Evolutionary conservation across 2,888 invertebrate genomes (phyloP).

Genomic region (Saturnia pavonia): DNA sequence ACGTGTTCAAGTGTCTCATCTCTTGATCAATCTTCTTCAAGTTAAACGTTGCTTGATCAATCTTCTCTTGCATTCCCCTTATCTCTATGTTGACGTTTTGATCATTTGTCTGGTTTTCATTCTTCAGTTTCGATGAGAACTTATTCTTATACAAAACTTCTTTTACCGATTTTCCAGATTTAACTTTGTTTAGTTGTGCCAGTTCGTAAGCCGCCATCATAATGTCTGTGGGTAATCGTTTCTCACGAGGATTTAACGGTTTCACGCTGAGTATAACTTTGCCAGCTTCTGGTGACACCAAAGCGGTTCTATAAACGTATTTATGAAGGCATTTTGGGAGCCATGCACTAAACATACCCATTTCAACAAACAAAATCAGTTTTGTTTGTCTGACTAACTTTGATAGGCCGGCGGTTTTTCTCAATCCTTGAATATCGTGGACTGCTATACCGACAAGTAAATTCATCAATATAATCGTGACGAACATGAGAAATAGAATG

Average conservation of each 20-base stretch:
- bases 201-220: constrained; percentile 90
- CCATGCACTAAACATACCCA: constrained; percentile 90
- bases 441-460: constrained; percentile 93
- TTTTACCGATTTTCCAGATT: constrained; percentile 84
- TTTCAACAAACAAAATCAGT: constrained; percentile 90
- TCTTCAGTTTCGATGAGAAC: constrained; percentile 83
- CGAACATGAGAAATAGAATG: constrained; percentile 90
- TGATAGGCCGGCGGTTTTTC: constrained; percentile 92
- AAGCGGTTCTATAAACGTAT: constrained; percentile 88
- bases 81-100: constrained; percentile 81
- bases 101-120: constrained; percentile 69
- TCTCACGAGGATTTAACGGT: constrained; percentile 91
- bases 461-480: constrained; percentile 93
- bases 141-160: constrained; percentile 82
- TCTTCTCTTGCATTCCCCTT: constrained; percentile 84
- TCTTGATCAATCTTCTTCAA: constrained; percentile 86
- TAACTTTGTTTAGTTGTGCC: constrained; percentile 87
- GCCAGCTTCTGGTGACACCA: constrained; percentile 91
- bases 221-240: constrained; percentile 89
- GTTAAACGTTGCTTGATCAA: constrained; percentile 86
- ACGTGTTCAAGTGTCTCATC: constrained; percentile 84
- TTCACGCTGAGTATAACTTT: constrained; percentile 91
- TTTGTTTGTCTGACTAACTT: constrained; percentile 92
- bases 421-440: constrained; percentile 92
- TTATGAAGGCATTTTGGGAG: constrained; percentile 88